Conservation (phyloP, 2,888 invertebrate genomes). For the Drosophila neutralis region DNA sequence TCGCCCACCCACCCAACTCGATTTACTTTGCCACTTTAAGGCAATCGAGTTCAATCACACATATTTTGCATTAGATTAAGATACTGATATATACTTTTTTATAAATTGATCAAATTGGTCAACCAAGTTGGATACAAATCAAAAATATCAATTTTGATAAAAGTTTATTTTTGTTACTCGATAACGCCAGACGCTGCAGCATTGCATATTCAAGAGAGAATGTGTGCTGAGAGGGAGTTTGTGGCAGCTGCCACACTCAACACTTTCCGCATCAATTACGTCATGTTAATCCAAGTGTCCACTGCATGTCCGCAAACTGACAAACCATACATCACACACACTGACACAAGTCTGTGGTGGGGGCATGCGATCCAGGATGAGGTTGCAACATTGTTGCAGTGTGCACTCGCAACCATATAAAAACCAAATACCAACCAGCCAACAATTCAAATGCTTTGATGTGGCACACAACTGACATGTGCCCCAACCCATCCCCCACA, state of each 20-base stretch:
- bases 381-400: constrained; percentile 68
- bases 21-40: background rate
- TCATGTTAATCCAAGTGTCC: constrained; percentile 82
- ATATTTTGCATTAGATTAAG: background rate
- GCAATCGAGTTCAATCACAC: background rate
- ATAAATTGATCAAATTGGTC: background rate
- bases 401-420: constrained; percentile 44
- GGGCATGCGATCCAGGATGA: background rate
- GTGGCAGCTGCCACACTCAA: constrained; percentile 78
- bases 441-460: constrained; percentile 77
- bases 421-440: constrained; percentile 60
- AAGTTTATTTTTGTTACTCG: constrained; percentile 29
- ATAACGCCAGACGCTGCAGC: constrained; percentile 4
- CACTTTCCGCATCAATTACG: constrained; percentile 82
- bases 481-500: background rate
- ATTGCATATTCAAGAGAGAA: background rate
- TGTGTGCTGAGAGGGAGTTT: background rate
- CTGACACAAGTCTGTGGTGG: constrained; percentile 29
- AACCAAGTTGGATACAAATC: background rate
- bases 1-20: background rate
- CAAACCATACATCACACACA: constrained; percentile 83
- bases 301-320: constrained; percentile 83
- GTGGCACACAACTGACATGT: constrained; percentile 44
- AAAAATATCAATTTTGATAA: constrained; percentile 60
- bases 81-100: no score